Evolutionary conservation across 2,888 invertebrate species (phyloP).

Genomic region (Mycalesis mineus): DNA sequence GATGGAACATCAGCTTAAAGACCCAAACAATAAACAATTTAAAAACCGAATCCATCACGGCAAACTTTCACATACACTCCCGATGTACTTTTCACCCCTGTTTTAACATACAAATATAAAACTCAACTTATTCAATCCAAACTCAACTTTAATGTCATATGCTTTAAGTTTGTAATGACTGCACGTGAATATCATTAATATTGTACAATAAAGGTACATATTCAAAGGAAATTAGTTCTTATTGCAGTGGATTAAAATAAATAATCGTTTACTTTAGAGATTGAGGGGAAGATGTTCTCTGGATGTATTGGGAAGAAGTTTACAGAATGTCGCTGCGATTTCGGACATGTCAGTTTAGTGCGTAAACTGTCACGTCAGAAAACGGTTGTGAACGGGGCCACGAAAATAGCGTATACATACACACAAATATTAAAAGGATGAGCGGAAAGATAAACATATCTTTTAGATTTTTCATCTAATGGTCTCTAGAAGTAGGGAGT

Average conservation of each 20-base stretch:
- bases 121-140: constrained; percentile 26
- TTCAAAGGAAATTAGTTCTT: constrained; percentile 25
- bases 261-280: constrained; percentile 21
- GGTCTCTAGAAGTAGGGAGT: too few species aligned
- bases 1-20: constrained; percentile 22
- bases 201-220: constrained; percentile 13
- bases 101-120: constrained; percentile 17
- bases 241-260: constrained; percentile 7
- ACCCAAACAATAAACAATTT: constrained; percentile 55
- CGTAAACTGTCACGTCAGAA: constrained; percentile 59
- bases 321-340: constrained; percentile 71
- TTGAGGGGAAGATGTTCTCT: constrained; percentile 12
- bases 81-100: constrained; percentile 33
- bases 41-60: constrained; percentile 58
- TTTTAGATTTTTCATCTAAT: too few species aligned
- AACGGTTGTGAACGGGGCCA: constrained; percentile 43
- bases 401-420: constrained; percentile 29
- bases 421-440: not conserved
- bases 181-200: constrained; percentile 12
- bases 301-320: constrained; percentile 56
- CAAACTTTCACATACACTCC: constrained; percentile 49
- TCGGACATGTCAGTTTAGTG: constrained; percentile 68
- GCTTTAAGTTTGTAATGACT: constrained; percentile 26
- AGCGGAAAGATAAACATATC: too few species aligned
- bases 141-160: constrained; percentile 31